Base-by-base conservation (phyloP, 2,113 vertebrate genomes). In the Hymenochirus boettgeri region DNA sequence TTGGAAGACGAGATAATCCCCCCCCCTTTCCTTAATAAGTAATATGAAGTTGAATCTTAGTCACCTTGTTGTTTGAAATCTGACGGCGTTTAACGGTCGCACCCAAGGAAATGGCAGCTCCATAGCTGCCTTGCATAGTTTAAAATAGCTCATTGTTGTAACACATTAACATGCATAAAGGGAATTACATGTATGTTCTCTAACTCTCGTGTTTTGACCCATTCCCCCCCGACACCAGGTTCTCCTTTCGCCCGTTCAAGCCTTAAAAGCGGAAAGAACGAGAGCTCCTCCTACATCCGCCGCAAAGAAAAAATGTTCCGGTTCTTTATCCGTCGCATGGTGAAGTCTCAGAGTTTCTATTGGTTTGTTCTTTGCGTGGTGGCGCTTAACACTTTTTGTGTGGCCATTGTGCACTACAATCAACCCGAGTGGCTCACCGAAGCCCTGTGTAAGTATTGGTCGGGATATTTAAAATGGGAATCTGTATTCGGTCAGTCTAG, bases 311-410 rank as follows among this genome's bases (percentile, higher is more conserved):
- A 98, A 73, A 88, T 94, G 83, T 83, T 97, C 47, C 92, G 95
- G 6, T 98, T 98, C 82, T 95, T 93, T 77, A 94, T 97, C 69
- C 90, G 94, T 0, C 92, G 87, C 55, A 89, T 98, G 91, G 96
- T 98, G 77, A 98, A 98, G 75, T 91, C 93, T 0, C 95, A 98
- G 83, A 90, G 90, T 78, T 98, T 98, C 86, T 98, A 98, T 81
- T 98, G 96, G 96, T 86, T 82, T 0, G 96, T 98, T 47, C 79
- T 98, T 71, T 98, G 92, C 1, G 88, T 98, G 57, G 96, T 98
- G 3, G 92, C 92, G 23, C 88, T 98, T 63, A 98, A 98, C 82
- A 98, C 95, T 0, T 69, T 98, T 70, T 98, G 96, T 1, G 94
- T 98, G 1, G 96, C 96, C 39, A 93, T 96, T 61, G 96, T 98